Evolutionary conservation across 2,888 invertebrate species (phyloP).

Genomic region (Dryobotodes eremita): DNA sequence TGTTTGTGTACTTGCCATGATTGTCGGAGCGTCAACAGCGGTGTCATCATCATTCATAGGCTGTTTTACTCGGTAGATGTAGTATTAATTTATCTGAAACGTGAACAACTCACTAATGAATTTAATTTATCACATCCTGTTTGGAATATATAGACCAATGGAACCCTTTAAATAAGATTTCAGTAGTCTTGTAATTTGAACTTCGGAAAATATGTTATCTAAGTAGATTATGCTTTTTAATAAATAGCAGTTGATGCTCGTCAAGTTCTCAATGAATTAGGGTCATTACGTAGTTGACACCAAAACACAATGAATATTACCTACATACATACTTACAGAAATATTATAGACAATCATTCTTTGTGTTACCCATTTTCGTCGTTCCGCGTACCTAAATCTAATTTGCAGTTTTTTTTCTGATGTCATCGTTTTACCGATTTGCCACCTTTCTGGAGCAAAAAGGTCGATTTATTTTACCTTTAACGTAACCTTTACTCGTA

Average conservation of each 20-base stretch:
- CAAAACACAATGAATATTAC: neutral
- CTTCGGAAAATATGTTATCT: neutral
- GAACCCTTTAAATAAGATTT: neutral
- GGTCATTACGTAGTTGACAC: constrained; percentile 1
- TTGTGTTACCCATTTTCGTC: constrained; percentile 12
- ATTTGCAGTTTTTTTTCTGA: constrained; percentile 26
- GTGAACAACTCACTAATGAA: neutral
- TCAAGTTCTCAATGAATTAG: neutral
- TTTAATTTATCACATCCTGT: constrained; percentile 10
- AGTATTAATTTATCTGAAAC: constrained; percentile 33
- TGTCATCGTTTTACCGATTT: constrained; percentile 16
- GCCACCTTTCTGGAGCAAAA: constrained; percentile 25
- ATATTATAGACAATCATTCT: constrained; percentile 1
- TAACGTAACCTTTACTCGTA: constrained; percentile 32
- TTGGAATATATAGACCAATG: neutral
- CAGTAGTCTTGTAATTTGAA: neutral
- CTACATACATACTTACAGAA: neutral
- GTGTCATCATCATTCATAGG: constrained; percentile 40
- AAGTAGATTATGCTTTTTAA: neutral
- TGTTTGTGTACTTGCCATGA: constrained; percentile 42
- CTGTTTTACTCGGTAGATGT: constrained; percentile 6
- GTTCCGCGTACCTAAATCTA: constrained; percentile 9
- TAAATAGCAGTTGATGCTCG: neutral
- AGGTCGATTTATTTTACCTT: constrained; percentile 41
- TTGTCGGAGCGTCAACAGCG: constrained; percentile 27